Percentiles rank a stretch among this genome's conserved stretches.
Conservation (phyloP, 2,888 invertebrate genomes). For the Tenodera sinensis region DNA sequence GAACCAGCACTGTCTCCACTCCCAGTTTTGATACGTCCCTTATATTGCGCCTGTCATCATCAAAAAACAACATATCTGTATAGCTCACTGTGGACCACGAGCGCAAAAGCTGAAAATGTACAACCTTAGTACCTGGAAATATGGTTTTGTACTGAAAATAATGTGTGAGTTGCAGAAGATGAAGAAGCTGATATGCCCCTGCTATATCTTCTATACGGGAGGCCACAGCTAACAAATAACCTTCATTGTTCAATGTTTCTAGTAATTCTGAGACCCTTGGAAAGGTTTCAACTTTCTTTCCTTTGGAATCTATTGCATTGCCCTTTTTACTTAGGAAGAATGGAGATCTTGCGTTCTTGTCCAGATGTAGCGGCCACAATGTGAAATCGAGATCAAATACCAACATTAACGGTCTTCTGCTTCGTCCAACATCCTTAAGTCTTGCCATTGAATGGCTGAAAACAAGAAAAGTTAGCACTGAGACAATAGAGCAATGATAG, state of each 20-base stretch:
- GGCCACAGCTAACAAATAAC: slow-evolving; percentile 34
- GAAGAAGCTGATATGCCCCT: slow-evolving; percentile 36
- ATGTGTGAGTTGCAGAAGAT: slow-evolving; percentile 34
- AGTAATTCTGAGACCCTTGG: slow-evolving; percentile 29
- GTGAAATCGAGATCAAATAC: slow-evolving; percentile 35
- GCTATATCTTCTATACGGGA: slow-evolving; percentile 36
- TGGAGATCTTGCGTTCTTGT: slow-evolving; percentile 30
- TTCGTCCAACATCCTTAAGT: not conserved
- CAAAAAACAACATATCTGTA: slow-evolving; percentile 33
- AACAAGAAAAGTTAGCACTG: not conserved
- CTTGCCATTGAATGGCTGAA: not conserved
- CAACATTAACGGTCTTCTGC: slow-evolving; percentile 14
- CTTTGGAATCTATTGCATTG: slow-evolving; percentile 32
- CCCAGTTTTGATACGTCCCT: slow-evolving; percentile 34
- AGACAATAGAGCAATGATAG: not conserved
- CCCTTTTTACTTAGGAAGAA: slow-evolving; percentile 18
- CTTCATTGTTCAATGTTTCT: slow-evolving; percentile 24
- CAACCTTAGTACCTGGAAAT: slow-evolving; percentile 35
- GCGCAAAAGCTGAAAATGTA: slow-evolving; percentile 34
- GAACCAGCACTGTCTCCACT: slow-evolving; percentile 33
- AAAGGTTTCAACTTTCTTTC: slow-evolving; percentile 29
- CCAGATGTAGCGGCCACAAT: slow-evolving; percentile 36
- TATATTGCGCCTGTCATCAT: slow-evolving; percentile 32
- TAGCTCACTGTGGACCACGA: slow-evolving; percentile 26
- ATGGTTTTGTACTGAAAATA: slow-evolving; percentile 36